These are phyloP conservation scores for Anniella stebbinsi DNA, from an alignment of 2,797 vertebrate species.

Conservation along the genomic window DNA sequence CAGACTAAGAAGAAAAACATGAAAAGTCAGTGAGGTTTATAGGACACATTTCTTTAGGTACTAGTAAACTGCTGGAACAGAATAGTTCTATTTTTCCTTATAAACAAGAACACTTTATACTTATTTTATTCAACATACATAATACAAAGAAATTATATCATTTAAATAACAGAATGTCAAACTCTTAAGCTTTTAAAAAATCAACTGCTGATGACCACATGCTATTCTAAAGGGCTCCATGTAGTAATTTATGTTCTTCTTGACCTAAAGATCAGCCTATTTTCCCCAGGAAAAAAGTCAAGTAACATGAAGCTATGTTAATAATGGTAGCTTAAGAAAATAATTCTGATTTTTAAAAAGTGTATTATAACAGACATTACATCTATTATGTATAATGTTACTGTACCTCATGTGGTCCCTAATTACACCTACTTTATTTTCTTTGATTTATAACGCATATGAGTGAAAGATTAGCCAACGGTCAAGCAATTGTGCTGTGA, in stretches of 20 bases:
- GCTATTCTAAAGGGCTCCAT: not conserved
- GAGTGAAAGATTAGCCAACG: not conserved
- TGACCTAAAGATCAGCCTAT: not conserved
- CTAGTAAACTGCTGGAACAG: not conserved
- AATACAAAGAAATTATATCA: not conserved
- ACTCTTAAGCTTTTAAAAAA: conserved; percentile 19
- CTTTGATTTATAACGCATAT: not conserved
- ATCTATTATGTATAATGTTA: not conserved
- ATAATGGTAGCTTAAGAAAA: not conserved
- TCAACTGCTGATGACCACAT: not conserved
- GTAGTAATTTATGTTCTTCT: not conserved
- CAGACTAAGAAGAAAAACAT: not conserved
- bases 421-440: not conserved
- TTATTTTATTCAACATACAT: not conserved
- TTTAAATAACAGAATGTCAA: conserved; percentile 13
- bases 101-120: not conserved
- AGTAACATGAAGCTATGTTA: not conserved
- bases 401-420: not conserved
- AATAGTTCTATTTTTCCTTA: not conserved
- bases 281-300: not conserved
- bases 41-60: not conserved
- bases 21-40: not conserved
- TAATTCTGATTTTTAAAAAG: not conserved
- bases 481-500: not conserved
- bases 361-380: not conserved